Evolutionary conservation across 1,140 invertebrate species (phyloP).

Genomic region (Caenorhabditis brenneri): DNA sequence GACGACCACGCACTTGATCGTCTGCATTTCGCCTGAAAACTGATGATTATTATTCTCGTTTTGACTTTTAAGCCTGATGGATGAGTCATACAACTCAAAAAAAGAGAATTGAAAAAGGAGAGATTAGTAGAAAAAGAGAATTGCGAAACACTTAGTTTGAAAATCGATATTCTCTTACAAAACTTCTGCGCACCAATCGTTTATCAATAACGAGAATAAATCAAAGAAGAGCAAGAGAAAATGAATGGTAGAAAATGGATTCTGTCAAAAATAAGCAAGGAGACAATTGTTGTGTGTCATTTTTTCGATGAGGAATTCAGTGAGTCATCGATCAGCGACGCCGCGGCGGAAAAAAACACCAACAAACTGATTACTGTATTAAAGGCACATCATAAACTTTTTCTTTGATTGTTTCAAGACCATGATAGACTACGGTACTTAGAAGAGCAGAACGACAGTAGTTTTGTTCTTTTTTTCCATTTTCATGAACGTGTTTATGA

Average conservation of each 20-base stretch:
- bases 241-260: neutral
- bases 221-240: neutral
- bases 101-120: too few species aligned
- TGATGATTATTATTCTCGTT: neutral
- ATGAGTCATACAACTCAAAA: neutral
- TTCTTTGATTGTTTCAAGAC: neutral
- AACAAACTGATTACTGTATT: neutral
- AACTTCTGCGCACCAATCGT: neutral
- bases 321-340: neutral
- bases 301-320: neutral
- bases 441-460: too few species aligned
- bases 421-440: neutral
- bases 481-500: too few species aligned
- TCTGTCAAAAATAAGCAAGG: neutral
- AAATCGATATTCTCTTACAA: neutral
- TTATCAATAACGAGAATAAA: too few species aligned
- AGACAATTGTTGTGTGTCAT: neutral
- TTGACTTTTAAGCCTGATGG: neutral
- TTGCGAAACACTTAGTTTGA: neutral
- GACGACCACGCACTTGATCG: constrained; percentile 60
- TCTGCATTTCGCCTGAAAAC: constrained; percentile 51
- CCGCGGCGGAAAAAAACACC: neutral
- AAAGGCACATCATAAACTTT: neutral
- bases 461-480: too few species aligned
- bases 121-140: neutral